phyloP scores from a whole-genome alignment of 2,797 vertebrate species.

The Sphaeramia orbicularis region DNA sequence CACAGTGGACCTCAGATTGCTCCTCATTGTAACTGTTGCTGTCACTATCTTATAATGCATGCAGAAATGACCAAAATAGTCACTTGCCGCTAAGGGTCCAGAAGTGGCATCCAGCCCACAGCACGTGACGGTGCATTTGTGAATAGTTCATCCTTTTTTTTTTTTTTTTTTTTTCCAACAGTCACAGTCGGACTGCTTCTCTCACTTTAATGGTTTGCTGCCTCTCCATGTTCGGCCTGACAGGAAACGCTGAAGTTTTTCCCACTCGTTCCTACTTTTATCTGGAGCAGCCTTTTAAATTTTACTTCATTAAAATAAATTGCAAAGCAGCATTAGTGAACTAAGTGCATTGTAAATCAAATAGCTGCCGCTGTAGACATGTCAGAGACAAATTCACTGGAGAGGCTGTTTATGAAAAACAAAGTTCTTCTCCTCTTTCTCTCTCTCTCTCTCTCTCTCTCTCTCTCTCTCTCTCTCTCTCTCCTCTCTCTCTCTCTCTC shows the following conservation, averaged over 20 bases:
- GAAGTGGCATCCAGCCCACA: too few species aligned
- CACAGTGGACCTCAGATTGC: too few species aligned
- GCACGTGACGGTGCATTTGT: too few species aligned
- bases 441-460: neutral
- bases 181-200: too few species aligned
- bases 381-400: neutral
- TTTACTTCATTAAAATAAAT: neutral
- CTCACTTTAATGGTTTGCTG: too few species aligned
- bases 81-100: too few species aligned
- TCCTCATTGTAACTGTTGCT: too few species aligned
- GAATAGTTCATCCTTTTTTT: too few species aligned
- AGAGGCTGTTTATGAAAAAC: neutral
- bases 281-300: neutral
- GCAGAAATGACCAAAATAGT: too few species aligned
- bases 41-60: too few species aligned
- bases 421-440: neutral
- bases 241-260: neutral
- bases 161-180: constrained; percentile 1
- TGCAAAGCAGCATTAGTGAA: neutral
- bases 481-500: too few species aligned
- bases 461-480: neutral
- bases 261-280: neutral
- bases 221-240: too few species aligned
- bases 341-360: neutral
- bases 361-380: neutral